Evolutionary conservation across 2,888 invertebrate species (phyloP).

Genomic region (Danaus chrysippus): DNA sequence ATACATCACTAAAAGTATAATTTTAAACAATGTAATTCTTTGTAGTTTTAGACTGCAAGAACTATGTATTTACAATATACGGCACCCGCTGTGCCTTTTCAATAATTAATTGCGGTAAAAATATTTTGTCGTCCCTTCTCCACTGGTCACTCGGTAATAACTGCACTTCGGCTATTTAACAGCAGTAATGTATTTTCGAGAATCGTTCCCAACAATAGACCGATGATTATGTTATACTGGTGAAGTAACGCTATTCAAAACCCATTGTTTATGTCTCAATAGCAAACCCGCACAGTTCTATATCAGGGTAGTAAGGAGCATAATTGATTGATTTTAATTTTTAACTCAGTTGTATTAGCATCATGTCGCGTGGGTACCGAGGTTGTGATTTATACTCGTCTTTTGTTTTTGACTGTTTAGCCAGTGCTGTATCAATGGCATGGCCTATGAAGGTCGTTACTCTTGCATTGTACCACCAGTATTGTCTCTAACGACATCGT

Average conservation of each 20-base stretch:
- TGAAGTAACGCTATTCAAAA: slow-evolving; percentile 62
- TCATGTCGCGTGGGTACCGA: slow-evolving; percentile 54
- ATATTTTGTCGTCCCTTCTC: slow-evolving; percentile 66
- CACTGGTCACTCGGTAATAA: slow-evolving; percentile 52
- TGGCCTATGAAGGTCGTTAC: slow-evolving; percentile 70
- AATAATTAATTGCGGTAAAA: slow-evolving; percentile 68
- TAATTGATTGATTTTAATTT: slow-evolving; percentile 28
- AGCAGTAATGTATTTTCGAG: slow-evolving; percentile 63
- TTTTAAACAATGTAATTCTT: slow-evolving; percentile 19
- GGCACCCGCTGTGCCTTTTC: slow-evolving; percentile 35
- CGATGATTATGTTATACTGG: slow-evolving; percentile 43
- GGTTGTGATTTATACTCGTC: slow-evolving; percentile 72
- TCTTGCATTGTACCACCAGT: slow-evolving; percentile 71
- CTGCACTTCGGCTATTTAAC: slow-evolving; percentile 51
- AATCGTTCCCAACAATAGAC: slow-evolving; percentile 42
- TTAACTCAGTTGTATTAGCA: slow-evolving; percentile 40
- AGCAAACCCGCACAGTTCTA: slow-evolving; percentile 27
- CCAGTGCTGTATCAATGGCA: slow-evolving; percentile 65
- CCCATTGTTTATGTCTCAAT: slow-evolving; percentile 72
- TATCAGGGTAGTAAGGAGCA: slow-evolving; percentile 20
- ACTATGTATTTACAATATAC: slow-evolving; percentile 35
- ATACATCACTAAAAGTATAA: slow-evolving; percentile 16
- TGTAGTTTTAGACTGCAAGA: slow-evolving; percentile 29
- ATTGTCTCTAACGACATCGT: slow-evolving; percentile 75
- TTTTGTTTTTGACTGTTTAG: slow-evolving; percentile 77